Conservation (phyloP, 2,113 vertebrate species). For the Glaucomys volans region DNA sequence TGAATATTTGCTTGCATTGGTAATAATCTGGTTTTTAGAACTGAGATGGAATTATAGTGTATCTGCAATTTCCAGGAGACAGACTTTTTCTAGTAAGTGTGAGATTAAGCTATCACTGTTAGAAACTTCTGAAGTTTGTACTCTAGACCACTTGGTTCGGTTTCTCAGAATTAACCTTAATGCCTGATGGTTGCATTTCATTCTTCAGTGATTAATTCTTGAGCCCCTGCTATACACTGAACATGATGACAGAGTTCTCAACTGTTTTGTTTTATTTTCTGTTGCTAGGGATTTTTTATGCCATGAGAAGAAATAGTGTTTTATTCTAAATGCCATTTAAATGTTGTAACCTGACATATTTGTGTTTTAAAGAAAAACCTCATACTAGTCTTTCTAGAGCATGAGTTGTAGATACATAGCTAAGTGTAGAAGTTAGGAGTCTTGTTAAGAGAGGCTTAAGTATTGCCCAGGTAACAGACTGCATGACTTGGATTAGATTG, state of each 20-base stretch:
- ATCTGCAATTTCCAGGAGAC: background rate
- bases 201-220: constrained; percentile 32
- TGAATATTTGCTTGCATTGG: background rate
- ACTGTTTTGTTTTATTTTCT: background rate
- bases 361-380: background rate
- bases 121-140: background rate
- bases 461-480: background rate
- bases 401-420: background rate
- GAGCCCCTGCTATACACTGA: background rate
- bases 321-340: constrained; percentile 17
- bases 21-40: background rate
- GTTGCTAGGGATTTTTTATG: background rate
- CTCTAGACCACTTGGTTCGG: background rate
- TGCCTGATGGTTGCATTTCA: background rate
- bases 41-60: background rate
- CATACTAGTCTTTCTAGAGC: background rate
- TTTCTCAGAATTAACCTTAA: constrained; percentile 31
- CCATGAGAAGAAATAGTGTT: background rate
- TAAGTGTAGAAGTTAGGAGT: background rate
- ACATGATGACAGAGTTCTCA: background rate
- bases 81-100: background rate
- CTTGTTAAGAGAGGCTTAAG: background rate
- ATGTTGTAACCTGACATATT: background rate
- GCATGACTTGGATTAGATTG: background rate
- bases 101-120: background rate